phyloP scores from a whole-genome alignment of 2,888 invertebrate genomes.

The Sisyra terminalis region DNA sequence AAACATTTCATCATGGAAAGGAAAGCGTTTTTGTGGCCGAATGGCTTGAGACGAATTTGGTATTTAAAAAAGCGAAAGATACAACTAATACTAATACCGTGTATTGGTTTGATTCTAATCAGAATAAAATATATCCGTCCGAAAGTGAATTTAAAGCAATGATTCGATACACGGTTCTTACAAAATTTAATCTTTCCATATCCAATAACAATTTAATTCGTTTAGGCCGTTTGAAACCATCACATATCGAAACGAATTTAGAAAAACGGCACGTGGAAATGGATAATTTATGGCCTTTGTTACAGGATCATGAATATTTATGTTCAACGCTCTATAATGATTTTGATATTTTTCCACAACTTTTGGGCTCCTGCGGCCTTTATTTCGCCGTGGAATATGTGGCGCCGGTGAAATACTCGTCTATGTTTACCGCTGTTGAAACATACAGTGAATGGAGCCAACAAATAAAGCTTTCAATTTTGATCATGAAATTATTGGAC shows the following conservation, averaged over 20 bases:
- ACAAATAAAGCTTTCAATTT: conserved; percentile 35
- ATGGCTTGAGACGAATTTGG: conserved; percentile 36
- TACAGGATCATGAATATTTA: conserved; percentile 51
- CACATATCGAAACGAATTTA: conserved; percentile 25
- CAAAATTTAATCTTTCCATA: conserved; percentile 35
- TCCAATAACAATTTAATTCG: conserved; percentile 30
- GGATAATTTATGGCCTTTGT: conserved; percentile 42
- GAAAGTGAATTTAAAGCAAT: conserved; percentile 34
- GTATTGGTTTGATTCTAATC: conserved; percentile 26
- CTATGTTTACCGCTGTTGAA: conserved; percentile 32
- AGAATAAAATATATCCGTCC: conserved; percentile 30
- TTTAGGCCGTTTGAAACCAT: conserved; percentile 30
- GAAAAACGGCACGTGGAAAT: conserved; percentile 31
- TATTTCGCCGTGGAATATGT: conserved; percentile 49
- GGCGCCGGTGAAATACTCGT: conserved; percentile 34
- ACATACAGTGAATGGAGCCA: conserved; percentile 37
- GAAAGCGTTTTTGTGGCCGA: conserved; percentile 41
- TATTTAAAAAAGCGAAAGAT: conserved; percentile 36
- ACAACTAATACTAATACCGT: conserved; percentile 26
- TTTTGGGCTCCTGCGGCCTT: conserved; percentile 45
- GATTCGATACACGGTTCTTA: conserved; percentile 31
- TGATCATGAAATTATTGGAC: conserved; percentile 42
- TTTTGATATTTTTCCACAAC: conserved; percentile 42
- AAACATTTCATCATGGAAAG: conserved; percentile 41
- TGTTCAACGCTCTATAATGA: conserved; percentile 39